Conservation (phyloP, 2,113 vertebrate genomes). For the Colaptes auratus region DNA sequence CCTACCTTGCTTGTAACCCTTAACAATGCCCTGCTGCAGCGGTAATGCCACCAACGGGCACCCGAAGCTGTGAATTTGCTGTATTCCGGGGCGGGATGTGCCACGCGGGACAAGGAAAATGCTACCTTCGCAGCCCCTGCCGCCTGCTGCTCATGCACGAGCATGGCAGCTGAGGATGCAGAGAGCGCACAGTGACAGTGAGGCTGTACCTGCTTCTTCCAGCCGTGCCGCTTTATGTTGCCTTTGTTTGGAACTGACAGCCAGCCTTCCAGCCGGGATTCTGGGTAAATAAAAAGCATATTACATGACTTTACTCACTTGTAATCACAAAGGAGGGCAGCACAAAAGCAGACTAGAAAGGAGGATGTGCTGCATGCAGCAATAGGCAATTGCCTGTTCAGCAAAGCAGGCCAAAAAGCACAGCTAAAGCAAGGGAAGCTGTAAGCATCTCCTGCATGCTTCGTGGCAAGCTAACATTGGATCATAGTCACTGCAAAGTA, state of each 20-base stretch:
- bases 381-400: slow-evolving; percentile 54
- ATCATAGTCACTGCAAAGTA: slow-evolving; percentile 70
- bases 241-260: slow-evolving; percentile 94
- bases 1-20: too few species aligned
- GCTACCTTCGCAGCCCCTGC: too few species aligned
- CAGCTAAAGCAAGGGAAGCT: slow-evolving; percentile 64
- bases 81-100: too few species aligned
- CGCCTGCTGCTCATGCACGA: too few species aligned
- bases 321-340: slow-evolving; percentile 4
- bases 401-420: slow-evolving; percentile 58
- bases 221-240: slow-evolving; percentile 97
- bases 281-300: slow-evolving; percentile 68
- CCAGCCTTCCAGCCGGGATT: slow-evolving; percentile 98
- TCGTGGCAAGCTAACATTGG: slow-evolving; percentile 70
- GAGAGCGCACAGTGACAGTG: neutral
- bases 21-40: too few species aligned
- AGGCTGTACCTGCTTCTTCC: slow-evolving; percentile 93
- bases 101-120: too few species aligned
- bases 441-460: slow-evolving; percentile 76
- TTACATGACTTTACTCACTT: neutral
- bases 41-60: too few species aligned
- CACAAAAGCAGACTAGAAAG: slow-evolving; percentile 6
- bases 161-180: neutral
- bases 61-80: too few species aligned
- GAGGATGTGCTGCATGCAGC: slow-evolving; percentile 72